Base-by-base conservation (phyloP, 2,113 vertebrate genomes). In the Actenoides hombroni region DNA sequence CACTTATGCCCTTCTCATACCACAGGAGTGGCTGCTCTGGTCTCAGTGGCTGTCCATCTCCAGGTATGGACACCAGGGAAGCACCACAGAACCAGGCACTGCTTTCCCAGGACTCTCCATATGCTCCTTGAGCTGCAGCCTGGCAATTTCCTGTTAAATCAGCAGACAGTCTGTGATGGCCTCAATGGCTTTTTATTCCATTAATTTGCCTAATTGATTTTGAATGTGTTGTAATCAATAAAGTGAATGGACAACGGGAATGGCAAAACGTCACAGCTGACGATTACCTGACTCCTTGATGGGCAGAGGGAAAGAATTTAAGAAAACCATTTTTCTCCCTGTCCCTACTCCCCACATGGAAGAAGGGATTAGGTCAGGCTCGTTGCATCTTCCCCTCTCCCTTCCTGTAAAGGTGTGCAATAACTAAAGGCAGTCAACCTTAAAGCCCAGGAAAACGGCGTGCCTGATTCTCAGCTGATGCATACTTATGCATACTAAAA, bases 351-450 rank as follows among this genome's bases (percentile, higher is more conserved):
- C 20, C 51, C 24, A 33, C 11, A n/a, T 73, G 44, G 59, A 93
- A 89, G 88, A 86, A 94, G 53, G 68, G 74, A 92, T 79, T 82
- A 89, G 31, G 83, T 91, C 49, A 91, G 77, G 80, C 77, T 96
- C 61, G 29, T 29, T 69, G 63, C 63, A 77, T 68, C 81, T 84
- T 86, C 33, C 37, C 17, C 60, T 75, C 86, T 74, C n/a, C 70
- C 61, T 75, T 82, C 77, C 86, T 79, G 40, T 69, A 69, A 82
- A 92, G 65, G 80, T 76, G 59, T 79, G 64, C 63, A 95, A 93
- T 78, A 93, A 90, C 73, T 60, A 65, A 88, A 86, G 57, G 82
- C 92, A 95, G 48, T 51, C 90, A 93, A 68, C 75, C 84, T 86
- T 75, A 94, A 88, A 73, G 35, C 88, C 57, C 92, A 83, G 46